These are phyloP conservation scores for Myrmecophaga tridactyla DNA, from an alignment of 2,113 vertebrate species.

Conservation along the genomic window DNA sequence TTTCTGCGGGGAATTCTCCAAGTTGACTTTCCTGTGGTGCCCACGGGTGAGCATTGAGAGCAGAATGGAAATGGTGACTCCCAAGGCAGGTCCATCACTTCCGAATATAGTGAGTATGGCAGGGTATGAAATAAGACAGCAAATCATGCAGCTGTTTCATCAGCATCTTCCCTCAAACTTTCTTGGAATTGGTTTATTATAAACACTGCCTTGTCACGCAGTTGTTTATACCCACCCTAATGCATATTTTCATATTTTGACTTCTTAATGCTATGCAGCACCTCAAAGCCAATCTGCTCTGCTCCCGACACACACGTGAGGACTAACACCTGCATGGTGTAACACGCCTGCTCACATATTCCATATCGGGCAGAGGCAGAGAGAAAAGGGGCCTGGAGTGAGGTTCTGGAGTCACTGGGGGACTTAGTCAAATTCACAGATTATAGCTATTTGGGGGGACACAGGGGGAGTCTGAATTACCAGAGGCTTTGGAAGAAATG, in stretches of 20 bases:
- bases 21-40: not conserved
- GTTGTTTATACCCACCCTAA: slow-evolving; percentile 56
- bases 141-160: not conserved
- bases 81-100: fast-evolving
- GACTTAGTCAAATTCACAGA: not conserved
- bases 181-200: slow-evolving; percentile 58
- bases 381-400: not conserved
- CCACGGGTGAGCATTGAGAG: fast-evolving
- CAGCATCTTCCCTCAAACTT: slow-evolving; percentile 34
- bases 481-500: not conserved
- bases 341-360: not conserved
- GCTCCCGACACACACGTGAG: slow-evolving; percentile 52
- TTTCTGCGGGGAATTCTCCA: not conserved
- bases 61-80: not conserved
- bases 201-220: slow-evolving; percentile 55
- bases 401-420: not conserved
- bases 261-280: slow-evolving; percentile 67
- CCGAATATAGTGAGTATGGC: fast-evolving
- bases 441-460: not conserved
- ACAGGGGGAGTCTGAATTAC: not conserved
- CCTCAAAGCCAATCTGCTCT: slow-evolving; percentile 56
- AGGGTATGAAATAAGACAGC: fast-evolving
- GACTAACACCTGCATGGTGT: not conserved
- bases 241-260: slow-evolving; percentile 67
- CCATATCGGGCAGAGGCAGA: not conserved